phyloP scores from a whole-genome alignment of 2,113 vertebrate species.

The Diadophis punctatus region DNA sequence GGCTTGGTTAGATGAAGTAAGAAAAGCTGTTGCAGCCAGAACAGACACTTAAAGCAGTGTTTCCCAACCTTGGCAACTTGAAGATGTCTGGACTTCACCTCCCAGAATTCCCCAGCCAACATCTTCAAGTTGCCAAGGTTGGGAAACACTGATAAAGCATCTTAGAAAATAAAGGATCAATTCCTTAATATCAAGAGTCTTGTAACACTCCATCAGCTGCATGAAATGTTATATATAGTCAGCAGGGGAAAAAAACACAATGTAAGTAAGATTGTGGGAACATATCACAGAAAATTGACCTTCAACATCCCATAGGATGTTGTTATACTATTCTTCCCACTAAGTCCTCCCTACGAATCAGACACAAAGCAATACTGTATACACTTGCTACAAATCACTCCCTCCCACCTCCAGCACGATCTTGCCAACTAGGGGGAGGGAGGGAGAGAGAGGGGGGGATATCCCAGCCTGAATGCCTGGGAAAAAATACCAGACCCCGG shows the following conservation, averaged over 20 bases:
- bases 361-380: background rate
- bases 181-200: background rate
- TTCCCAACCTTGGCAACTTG: too few species aligned
- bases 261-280: background rate
- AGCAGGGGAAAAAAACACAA: background rate
- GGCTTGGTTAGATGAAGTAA: background rate
- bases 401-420: too few species aligned
- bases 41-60: background rate
- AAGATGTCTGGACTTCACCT: too few species aligned
- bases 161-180: background rate
- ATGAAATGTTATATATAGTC: background rate
- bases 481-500: background rate
- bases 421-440: background rate
- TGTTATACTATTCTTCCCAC: background rate
- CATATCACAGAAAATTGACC: background rate
- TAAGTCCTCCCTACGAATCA: background rate
- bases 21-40: background rate
- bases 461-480: background rate
- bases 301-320: too few species aligned
- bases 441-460: background rate
- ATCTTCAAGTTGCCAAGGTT: too few species aligned
- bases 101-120: too few species aligned
- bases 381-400: background rate
- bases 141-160: too few species aligned
- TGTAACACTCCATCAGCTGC: background rate